Base-by-base conservation (phyloP, 2,797 vertebrate genomes). In the Nyctibius grandis region DNA sequence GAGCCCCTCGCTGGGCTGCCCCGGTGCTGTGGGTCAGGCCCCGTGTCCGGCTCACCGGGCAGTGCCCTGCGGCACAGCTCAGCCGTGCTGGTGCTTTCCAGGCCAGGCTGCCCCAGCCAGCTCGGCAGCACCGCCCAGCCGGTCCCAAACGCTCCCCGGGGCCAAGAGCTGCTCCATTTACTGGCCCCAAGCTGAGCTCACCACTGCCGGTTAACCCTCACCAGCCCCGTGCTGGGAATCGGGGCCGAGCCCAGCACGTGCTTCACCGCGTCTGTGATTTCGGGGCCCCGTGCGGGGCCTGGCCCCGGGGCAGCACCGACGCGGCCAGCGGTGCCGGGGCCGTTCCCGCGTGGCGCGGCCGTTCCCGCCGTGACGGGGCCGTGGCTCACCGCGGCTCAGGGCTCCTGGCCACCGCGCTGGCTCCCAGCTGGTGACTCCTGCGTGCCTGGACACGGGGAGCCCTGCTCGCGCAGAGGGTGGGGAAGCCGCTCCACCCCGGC, bases 131-230 rank as follows among this genome's bases (percentile, higher is more conserved):
- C 89, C 76, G 2, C 89, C 93, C 65, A 5, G 57, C 88, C 6
- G 1, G 89, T n/a, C 77, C 89, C 89, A 85, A 91, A 78, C 65
- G 31, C 44, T 53, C 60, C 89, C 88, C 1, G 85, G 44, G 95
- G 93, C 85, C 93, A 94, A 25, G 80, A 47, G 60, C 85, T 93
- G 95, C 91, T 93, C 95, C 88, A 93, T 70, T 94, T 91, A 79
- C 88, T 36, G 76, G 59, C 93, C 93, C 57, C 20, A 11, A 54
- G 18, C 56, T 60, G 85, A 70, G 91, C 85, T 86, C 89, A 70
- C 53, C 1, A 9, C 31, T 28, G 64, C 29, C 60, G 6, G 50
- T 92, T 65, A 61, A 85, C 94, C 92, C 85, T 84, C 40, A 8
- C 69, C 2, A 0, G 64, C 53, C 22, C 45, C 6, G 1, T 6